Conservation (phyloP, 1,140 invertebrate genomes). For the Meloidogyne floridensis region DNA sequence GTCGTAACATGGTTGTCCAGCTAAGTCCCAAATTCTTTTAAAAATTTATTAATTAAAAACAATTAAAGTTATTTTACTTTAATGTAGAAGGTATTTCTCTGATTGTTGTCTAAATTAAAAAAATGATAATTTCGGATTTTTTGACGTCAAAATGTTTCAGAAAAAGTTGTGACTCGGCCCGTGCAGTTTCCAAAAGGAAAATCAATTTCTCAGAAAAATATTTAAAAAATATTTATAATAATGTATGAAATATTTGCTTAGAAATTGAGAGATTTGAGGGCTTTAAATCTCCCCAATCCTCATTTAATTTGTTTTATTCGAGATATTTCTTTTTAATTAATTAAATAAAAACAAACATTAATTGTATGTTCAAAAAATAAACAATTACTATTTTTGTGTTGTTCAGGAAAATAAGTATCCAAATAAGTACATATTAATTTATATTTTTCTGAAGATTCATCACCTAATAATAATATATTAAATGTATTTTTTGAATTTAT, state of each 20-base stretch:
- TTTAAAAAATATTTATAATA: no score
- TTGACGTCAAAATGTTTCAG: no score
- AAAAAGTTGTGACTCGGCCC: no score
- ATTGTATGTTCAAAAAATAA: conserved; percentile 4
- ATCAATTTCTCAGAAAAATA: no score
- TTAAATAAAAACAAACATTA: background rate
- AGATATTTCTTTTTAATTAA: background rate
- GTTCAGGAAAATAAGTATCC: background rate
- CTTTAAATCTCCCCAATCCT: no score
- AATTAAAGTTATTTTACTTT: background rate
- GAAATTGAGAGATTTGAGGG: no score
- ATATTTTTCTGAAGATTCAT: background rate
- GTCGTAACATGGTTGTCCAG: background rate
- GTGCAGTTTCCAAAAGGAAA: no score
- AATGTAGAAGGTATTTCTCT: background rate
- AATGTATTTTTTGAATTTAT: conserved; percentile 4
- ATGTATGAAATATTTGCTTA: no score
- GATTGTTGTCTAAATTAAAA: background rate
- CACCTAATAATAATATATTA: background rate
- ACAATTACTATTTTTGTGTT: conserved; percentile 5
- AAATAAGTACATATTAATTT: conserved; percentile 10
- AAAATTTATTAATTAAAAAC: background rate
- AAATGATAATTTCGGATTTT: no score
- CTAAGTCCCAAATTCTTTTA: background rate
- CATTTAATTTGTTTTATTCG: no score